Evolutionary conservation across 2,113 vertebrate species (phyloP).

Genomic region (Ceyx cyanopectus): DNA sequence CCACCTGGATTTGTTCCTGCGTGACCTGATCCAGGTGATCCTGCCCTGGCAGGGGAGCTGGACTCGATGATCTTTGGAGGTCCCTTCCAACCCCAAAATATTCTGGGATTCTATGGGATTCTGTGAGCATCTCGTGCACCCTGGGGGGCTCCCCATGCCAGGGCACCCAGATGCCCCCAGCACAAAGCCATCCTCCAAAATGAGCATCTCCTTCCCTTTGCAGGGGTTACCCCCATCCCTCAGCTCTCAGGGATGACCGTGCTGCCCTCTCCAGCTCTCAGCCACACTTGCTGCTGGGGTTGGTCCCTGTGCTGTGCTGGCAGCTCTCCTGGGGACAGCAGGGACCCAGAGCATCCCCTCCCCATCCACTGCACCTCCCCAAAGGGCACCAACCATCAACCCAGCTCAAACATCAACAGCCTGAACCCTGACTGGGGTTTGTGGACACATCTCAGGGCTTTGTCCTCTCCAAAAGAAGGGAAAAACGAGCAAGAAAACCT

Average conservation of each 20-base stretch:
- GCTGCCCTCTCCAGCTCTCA: background rate
- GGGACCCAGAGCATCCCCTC: background rate
- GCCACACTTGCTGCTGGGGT: background rate
- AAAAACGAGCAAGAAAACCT: background rate
- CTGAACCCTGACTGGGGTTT: background rate
- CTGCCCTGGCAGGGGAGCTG: too few species aligned
- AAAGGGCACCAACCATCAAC: background rate
- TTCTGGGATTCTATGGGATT: too few species aligned
- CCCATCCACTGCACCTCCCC: rapidly evolving
- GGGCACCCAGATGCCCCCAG: background rate
- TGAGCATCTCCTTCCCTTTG: background rate
- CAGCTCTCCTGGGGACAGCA: background rate
- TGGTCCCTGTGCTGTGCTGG: rapidly evolving
- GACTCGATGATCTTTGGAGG: too few species aligned
- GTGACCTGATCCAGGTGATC: too few species aligned
- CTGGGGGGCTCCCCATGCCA: rapidly evolving
- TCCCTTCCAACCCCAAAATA: too few species aligned
- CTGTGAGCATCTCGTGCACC: background rate
- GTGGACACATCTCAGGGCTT: background rate
- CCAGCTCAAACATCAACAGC: background rate
- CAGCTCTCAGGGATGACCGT: rapidly evolving
- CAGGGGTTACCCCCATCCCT: background rate
- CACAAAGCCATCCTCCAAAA: background rate
- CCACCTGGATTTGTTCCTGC: too few species aligned
- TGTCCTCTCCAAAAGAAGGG: background rate